These are phyloP conservation scores for Halyomorpha halys DNA, from an alignment of 1,140 invertebrate species.

Conservation along the genomic window DNA sequence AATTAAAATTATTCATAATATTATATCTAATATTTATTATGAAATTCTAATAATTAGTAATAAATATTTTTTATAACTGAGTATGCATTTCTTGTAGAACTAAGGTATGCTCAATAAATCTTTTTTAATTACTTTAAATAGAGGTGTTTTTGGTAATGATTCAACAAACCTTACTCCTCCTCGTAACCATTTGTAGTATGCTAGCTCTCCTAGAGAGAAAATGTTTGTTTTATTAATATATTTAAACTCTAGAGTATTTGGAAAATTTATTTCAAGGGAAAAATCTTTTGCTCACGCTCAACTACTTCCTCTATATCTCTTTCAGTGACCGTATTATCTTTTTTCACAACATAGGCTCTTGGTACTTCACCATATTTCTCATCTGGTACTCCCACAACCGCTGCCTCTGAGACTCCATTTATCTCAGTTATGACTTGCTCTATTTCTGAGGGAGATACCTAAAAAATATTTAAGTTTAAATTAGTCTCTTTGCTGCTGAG, in stretches of 20 bases:
- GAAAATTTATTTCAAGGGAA: neutral
- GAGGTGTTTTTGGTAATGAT: constrained; percentile 13
- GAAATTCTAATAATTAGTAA: too few species aligned
- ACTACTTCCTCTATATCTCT: constrained; percentile 60
- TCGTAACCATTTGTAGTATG: constrained; percentile 17
- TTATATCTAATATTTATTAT: too few species aligned
- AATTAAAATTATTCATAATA: too few species aligned
- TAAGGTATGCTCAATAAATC: too few species aligned
- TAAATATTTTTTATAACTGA: too few species aligned
- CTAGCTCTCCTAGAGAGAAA: constrained; percentile 6
- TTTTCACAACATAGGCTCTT: constrained; percentile 88
- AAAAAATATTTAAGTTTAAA: neutral
- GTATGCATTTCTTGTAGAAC: too few species aligned
- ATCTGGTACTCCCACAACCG: constrained; percentile 87
- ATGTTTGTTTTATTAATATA: neutral
- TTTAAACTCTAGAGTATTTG: neutral
- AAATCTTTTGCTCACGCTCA: constrained; percentile 7
- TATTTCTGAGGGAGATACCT: constrained; percentile 61
- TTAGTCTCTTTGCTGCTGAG: neutral
- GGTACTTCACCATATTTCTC: constrained; percentile 88
- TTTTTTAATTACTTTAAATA: too few species aligned
- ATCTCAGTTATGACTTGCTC: constrained; percentile 86
- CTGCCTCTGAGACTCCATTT: constrained; percentile 76
- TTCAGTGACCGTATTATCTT: constrained; percentile 56
- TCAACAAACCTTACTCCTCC: constrained; percentile 20